phyloP scores from a whole-genome alignment of 2,888 invertebrate species.

The Hemithea aestivaria region DNA sequence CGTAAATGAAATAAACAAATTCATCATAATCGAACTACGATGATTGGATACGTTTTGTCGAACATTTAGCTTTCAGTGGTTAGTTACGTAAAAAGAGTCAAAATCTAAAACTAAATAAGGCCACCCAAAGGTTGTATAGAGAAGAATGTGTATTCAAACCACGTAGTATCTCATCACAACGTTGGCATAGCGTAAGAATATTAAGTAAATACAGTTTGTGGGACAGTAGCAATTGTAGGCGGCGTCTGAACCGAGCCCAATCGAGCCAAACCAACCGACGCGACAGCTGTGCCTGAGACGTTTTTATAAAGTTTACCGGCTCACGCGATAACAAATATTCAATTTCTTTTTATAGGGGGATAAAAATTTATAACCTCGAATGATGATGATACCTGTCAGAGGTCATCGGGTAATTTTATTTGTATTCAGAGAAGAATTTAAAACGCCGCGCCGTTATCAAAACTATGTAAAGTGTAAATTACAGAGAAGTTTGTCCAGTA shows the following conservation, averaged over 20 bases:
- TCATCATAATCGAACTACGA: not conserved
- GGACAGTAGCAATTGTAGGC: constrained; percentile 39
- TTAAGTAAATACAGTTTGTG: constrained; percentile 33
- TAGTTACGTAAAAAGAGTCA: not conserved
- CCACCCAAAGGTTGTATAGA: constrained; percentile 4
- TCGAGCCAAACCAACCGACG: constrained; percentile 23
- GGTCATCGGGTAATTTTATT: constrained; percentile 4
- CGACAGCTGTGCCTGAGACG: constrained; percentile 42
- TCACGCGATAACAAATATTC: constrained; percentile 30
- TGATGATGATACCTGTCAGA: constrained; percentile 22
- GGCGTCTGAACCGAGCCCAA: constrained; percentile 32
- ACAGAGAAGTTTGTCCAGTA: too few relatives aligned
- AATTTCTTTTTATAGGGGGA: constrained; percentile 1
- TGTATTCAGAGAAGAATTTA: too few relatives aligned
- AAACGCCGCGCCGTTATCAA: too few relatives aligned
- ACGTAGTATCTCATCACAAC: constrained; percentile 34
- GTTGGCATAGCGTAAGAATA: constrained; percentile 31
- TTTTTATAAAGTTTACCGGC: constrained; percentile 38
- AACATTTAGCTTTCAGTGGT: not conserved
- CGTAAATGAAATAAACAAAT: constrained; percentile 26
- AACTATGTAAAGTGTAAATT: too few relatives aligned
- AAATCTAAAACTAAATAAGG: not conserved
- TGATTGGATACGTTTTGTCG: constrained; percentile 25
- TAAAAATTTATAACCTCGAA: constrained; percentile 36
- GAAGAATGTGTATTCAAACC: constrained; percentile 32